Conservation (phyloP, 2,888 invertebrate species). For the Andrena flavipes region DNA sequence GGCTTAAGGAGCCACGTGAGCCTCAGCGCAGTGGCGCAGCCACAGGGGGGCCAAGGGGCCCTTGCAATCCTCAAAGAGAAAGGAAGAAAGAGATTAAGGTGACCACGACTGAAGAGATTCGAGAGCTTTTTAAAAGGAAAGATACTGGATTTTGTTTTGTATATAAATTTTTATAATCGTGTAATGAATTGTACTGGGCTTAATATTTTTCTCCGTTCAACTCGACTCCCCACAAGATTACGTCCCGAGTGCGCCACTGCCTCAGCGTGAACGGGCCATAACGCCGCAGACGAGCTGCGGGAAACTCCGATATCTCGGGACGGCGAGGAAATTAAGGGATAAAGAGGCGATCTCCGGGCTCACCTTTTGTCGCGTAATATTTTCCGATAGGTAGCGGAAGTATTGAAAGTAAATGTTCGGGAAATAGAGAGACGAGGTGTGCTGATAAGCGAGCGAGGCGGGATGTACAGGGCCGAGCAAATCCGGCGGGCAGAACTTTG, state of each 20-base stretch:
- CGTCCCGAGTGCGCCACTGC: neutral
- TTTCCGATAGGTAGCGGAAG: conserved; percentile 55
- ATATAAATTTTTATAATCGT: too few relatives aligned
- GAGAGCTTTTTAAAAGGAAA: too few relatives aligned
- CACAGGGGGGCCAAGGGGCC: too few relatives aligned
- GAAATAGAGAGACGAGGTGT: conserved; percentile 35
- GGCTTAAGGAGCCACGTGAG: neutral
- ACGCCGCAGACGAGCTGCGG: conserved; percentile 15
- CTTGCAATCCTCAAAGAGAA: too few relatives aligned
- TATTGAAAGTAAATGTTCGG: conserved; percentile 58
- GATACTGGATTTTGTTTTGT: too few relatives aligned
- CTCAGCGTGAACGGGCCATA: conserved; percentile 14
- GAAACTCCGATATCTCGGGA: conserved; percentile 8
- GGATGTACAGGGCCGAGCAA: conserved; percentile 1
- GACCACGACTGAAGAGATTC: too few relatives aligned
- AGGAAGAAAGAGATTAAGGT: too few relatives aligned
- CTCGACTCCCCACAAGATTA: too few relatives aligned
- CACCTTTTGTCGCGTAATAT: conserved; percentile 55
- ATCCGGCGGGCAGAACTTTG: conserved; percentile 14
- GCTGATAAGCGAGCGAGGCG: conserved; percentile 33
- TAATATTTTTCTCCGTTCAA: too few relatives aligned
- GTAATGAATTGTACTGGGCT: too few relatives aligned
- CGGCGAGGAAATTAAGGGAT: conserved; percentile 46
- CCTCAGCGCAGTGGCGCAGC: too few relatives aligned
- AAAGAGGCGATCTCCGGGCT: conserved; percentile 41